Evolutionary conservation across 2,113 vertebrate species (phyloP).

Genomic region (Tylochromis polylepis): DNA sequence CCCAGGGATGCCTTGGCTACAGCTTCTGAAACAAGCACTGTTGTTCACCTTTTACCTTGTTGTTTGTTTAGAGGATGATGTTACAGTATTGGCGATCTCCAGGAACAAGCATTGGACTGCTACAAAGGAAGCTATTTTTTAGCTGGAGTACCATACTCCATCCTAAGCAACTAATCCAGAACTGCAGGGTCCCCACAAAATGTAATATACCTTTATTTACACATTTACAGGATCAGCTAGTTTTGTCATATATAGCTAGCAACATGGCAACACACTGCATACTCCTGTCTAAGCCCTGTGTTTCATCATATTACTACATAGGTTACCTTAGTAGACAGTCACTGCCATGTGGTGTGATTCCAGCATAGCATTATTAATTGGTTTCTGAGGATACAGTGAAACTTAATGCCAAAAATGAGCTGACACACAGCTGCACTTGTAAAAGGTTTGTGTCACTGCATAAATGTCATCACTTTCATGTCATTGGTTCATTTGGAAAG

Average conservation of each 20-base stretch:
- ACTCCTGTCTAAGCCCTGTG: neutral
- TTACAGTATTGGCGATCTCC: neutral
- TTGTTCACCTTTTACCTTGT: neutral
- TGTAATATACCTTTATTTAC: neutral
- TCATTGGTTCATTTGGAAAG: neutral
- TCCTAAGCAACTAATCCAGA: neutral
- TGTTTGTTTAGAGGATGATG: neutral
- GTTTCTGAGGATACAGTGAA: neutral
- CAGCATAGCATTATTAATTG: neutral
- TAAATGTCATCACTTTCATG: too few species aligned
- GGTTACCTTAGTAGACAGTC: neutral
- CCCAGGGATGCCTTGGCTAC: neutral
- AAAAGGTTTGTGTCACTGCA: neutral
- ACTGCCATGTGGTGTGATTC: neutral
- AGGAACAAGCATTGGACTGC: neutral
- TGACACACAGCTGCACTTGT: neutral
- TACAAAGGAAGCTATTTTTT: neutral
- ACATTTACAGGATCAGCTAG: rapidly evolving
- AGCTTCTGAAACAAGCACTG: neutral
- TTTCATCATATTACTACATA: neutral
- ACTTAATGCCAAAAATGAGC: neutral
- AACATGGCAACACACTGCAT: neutral
- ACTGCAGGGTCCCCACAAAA: neutral
- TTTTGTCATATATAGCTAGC: neutral
- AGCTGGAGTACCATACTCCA: neutral